A percentile compares a stretch with the other conserved stretches of the same genome.
These are phyloP conservation scores for Chrysochloris asiatica DNA, from an alignment of 2,113 vertebrate species.

Conservation along the genomic window DNA sequence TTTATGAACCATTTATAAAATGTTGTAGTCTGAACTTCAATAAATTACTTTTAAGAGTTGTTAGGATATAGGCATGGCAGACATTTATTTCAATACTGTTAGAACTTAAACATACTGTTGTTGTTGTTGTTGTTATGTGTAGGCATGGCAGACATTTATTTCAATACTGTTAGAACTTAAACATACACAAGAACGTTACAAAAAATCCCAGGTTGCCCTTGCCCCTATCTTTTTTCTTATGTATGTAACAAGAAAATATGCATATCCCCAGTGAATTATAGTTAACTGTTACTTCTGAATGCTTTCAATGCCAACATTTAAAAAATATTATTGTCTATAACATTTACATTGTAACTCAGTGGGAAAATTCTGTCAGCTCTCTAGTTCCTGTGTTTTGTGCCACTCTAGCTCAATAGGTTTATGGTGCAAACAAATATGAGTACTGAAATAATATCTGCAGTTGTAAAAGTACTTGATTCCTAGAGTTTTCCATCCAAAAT, in stretches of 20 bases:
- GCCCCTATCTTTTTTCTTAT: background rate
- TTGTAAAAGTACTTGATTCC: constrained; percentile 35
- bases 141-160: background rate
- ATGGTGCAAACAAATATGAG: background rate
- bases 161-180: background rate
- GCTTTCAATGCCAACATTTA: background rate
- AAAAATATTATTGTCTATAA: background rate
- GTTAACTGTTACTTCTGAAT: constrained; percentile 29
- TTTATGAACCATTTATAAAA: constrained; percentile 59
- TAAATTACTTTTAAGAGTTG: constrained; percentile 35
- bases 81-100: background rate
- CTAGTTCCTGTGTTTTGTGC: background rate
- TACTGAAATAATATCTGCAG: constrained; percentile 25
- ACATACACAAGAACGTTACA: background rate
- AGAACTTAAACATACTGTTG: constrained; percentile 37
- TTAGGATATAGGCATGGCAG: background rate
- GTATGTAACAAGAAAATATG: constrained; percentile 15
- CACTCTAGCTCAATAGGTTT: background rate
- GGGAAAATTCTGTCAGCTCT: background rate
- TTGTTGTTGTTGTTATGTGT: background rate
- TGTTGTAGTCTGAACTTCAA: constrained; percentile 42
- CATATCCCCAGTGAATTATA: background rate
- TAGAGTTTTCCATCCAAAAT: constrained; percentile 23
- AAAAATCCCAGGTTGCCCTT: background rate
- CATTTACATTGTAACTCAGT: background rate